Percentiles rank a stretch among this genome's conserved stretches.
Conservation (phyloP, 2,797 vertebrate species). For the Liasis olivaceus region DNA sequence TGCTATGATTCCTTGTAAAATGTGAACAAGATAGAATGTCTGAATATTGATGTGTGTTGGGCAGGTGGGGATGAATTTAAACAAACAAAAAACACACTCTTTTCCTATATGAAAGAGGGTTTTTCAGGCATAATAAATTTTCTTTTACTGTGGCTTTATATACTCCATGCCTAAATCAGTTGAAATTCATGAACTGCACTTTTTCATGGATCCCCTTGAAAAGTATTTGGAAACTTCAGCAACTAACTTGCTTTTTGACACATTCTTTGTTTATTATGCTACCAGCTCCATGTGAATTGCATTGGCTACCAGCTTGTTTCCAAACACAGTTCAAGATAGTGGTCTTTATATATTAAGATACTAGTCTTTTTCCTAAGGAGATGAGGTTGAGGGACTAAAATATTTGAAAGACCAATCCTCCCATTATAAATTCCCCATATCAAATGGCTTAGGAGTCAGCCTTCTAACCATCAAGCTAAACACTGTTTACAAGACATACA, state of each 20-base stretch:
- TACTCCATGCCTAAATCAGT: background rate
- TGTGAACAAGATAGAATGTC: constrained; percentile 71
- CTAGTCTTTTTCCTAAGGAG: background rate
- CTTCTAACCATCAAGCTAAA: background rate
- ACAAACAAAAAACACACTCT: background rate
- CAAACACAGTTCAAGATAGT: background rate
- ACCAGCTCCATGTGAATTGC: background rate
- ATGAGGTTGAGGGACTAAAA: background rate
- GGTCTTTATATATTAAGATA: background rate
- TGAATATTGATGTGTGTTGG: constrained; percentile 15
- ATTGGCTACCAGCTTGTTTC: background rate
- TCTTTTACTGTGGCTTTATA: background rate
- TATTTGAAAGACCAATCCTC: background rate
- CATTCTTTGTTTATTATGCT: background rate
- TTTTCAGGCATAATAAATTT: constrained; percentile 48
- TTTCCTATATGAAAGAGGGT: constrained; percentile 10
- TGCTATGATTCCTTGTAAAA: constrained; percentile 73
- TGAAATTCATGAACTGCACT: background rate
- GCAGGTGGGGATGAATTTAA: background rate
- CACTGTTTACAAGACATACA: background rate
- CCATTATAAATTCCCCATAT: background rate
- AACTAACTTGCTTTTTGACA: background rate
- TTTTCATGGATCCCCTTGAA: background rate
- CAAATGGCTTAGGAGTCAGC: background rate
- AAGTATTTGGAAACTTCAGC: background rate